Evolutionary conservation across 2,113 vertebrate species (phyloP).

Genomic region (Gobio gobio): DNA sequence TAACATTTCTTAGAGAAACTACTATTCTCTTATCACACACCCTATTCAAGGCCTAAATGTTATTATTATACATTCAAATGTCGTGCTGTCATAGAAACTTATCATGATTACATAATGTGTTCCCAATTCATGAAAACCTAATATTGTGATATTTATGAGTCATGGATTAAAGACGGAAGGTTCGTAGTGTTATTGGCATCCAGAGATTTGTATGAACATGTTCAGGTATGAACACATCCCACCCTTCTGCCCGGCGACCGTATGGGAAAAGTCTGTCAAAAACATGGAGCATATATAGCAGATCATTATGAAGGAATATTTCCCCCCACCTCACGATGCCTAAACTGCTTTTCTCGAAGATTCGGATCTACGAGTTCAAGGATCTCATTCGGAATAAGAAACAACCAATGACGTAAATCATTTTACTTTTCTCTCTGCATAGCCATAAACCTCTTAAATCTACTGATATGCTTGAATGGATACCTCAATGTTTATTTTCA

Average conservation of each 20-base stretch:
- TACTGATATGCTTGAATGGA: neutral
- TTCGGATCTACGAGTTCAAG: constrained; percentile 61
- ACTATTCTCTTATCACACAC: neutral
- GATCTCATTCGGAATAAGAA: constrained; percentile 64
- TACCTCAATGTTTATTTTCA: neutral
- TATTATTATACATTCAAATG: neutral
- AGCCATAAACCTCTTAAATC: neutral
- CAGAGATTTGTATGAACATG: constrained; percentile 40
- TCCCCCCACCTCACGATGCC: constrained; percentile 62
- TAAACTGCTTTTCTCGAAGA: constrained; percentile 67
- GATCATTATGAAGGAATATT: neutral
- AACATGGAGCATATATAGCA: neutral
- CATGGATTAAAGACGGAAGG: neutral
- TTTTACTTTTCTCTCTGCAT: neutral
- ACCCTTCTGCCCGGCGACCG: neutral
- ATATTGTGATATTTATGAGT: constrained; percentile 2
- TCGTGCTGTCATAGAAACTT: neutral
- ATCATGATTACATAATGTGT: neutral
- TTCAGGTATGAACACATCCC: neutral
- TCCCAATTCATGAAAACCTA: neutral
- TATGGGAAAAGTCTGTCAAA: neutral
- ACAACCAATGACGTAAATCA: constrained; percentile 63
- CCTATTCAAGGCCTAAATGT: neutral
- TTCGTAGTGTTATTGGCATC: constrained; percentile 9
- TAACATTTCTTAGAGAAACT: neutral